Evolutionary conservation across 2,797 vertebrate species (phyloP).

Genomic region (Micrastur ruficollis): DNA sequence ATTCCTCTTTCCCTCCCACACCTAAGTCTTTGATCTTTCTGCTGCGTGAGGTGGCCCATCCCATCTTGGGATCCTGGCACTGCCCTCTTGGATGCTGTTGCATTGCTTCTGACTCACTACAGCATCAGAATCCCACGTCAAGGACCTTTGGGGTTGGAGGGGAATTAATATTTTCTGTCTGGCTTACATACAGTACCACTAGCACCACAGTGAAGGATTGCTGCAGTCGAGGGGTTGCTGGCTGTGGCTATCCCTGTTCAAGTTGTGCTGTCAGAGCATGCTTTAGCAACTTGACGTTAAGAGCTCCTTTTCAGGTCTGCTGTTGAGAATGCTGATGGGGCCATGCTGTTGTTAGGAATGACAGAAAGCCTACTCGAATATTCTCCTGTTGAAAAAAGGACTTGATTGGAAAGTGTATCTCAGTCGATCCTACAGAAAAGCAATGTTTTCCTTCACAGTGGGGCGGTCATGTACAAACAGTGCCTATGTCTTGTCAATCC

Average conservation of each 20-base stretch:
- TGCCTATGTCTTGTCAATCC: neutral
- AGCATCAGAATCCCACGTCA: neutral
- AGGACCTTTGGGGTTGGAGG: neutral
- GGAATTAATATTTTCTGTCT: neutral
- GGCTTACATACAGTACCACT: neutral
- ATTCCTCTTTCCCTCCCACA: slow-evolving; percentile 47
- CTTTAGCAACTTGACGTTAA: neutral
- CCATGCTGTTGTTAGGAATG: neutral
- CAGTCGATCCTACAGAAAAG: neutral
- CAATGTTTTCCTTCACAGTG: neutral
- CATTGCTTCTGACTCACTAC: slow-evolving; percentile 19
- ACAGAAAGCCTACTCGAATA: neutral
- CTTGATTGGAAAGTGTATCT: neutral
- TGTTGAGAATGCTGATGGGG: neutral
- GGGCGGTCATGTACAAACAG: neutral
- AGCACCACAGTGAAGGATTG: neutral
- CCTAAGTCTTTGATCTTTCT: slow-evolving; percentile 62
- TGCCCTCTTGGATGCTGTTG: slow-evolving; percentile 23
- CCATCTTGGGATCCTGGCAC: slow-evolving; percentile 16
- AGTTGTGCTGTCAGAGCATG: neutral
- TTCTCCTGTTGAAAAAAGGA: neutral
- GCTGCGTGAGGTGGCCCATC: slow-evolving; percentile 5
- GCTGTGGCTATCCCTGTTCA: neutral
- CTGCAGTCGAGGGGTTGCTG: neutral
- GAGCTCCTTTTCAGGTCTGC: neutral